Conservation (phyloP, 2,797 vertebrate species). For the Rousettus madagascariensis region DNA sequence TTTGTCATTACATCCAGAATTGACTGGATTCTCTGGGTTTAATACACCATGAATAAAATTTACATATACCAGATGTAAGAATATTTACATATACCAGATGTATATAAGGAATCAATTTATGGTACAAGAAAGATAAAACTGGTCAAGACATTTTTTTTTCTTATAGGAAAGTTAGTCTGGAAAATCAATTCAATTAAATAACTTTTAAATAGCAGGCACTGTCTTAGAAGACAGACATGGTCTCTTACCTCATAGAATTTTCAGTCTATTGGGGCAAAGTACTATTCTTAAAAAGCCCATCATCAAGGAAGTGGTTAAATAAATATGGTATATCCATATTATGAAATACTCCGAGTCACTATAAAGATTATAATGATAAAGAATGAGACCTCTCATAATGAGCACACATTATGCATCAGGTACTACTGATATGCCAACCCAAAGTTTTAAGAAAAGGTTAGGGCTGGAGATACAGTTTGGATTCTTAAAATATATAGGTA, state of each 20-base stretch:
- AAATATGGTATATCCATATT: neutral
- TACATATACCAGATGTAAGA: too few species aligned
- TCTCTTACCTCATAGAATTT: neutral
- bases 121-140: neutral
- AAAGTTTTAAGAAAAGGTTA: neutral
- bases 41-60: neutral
- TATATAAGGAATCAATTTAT: neutral
- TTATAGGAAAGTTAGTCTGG: neutral
- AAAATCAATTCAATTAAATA: neutral
- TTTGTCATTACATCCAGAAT: neutral
- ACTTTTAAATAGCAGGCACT: neutral
- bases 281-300: conserved; percentile 20
- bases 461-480: neutral
- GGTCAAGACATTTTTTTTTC: neutral
- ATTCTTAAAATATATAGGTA: neutral
- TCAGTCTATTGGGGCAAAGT: neutral
- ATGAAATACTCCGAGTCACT: neutral
- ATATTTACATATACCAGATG: too few species aligned
- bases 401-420: neutral
- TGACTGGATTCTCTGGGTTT: neutral
- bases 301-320: neutral
- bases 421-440: neutral
- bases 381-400: neutral
- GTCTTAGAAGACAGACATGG: neutral
- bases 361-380: neutral